phyloP scores from a whole-genome alignment of 2,888 invertebrate species.

The Dolomedes plantarius region DNA sequence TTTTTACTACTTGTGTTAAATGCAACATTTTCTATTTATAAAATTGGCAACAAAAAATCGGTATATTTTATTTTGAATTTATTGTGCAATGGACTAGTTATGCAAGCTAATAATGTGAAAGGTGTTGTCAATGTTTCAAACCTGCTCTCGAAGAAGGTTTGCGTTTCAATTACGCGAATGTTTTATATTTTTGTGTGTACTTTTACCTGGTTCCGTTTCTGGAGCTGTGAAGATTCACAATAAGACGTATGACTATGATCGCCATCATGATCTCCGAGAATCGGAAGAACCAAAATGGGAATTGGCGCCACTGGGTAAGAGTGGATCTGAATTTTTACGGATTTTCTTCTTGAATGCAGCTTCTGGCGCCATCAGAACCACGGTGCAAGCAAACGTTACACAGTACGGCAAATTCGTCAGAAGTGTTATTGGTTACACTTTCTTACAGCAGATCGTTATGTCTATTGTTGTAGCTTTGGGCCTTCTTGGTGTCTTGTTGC shows the following conservation, averaged over 20 bases:
- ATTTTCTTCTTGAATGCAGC: not conserved
- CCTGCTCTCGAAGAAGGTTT: not conserved
- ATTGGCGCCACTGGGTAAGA: not conserved
- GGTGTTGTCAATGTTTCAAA: not conserved
- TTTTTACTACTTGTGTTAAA: no score
- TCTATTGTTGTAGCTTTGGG: slow-evolving; percentile 15
- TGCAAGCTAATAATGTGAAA: no score
- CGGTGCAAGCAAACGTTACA: not conserved
- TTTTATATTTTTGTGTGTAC: not conserved
- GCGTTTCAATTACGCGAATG: not conserved
- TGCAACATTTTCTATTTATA: no score
- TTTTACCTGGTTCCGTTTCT: not conserved
- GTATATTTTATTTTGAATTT: no score
- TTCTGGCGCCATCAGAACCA: not conserved
- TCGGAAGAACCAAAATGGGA: no score
- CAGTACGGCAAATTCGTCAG: not conserved
- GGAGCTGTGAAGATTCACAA: not conserved
- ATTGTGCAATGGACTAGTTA: no score
- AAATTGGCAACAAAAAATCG: no score
- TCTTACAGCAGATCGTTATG: slow-evolving; percentile 10
- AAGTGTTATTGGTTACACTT: not conserved
- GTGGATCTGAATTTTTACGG: not conserved
- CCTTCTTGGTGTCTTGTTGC: not conserved
- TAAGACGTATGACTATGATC: no score
- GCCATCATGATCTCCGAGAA: no score